phyloP scores from a whole-genome alignment of 1,140 invertebrate species.

The Drosophila ironensis region DNA sequence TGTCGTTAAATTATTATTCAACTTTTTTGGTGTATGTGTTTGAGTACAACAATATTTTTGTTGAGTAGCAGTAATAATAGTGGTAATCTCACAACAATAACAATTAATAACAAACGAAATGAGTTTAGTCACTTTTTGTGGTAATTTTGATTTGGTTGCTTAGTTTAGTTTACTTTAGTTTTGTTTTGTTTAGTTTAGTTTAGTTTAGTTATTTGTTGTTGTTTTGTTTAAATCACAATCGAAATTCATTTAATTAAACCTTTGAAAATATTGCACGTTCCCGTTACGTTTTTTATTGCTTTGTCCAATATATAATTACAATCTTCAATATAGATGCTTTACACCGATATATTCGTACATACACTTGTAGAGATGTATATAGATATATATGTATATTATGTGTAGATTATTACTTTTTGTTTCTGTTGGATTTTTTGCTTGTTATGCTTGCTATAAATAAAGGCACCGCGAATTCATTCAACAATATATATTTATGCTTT shows the following conservation, averaged over 20 bases:
- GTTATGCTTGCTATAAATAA: conserved; percentile 79
- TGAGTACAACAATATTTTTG: conserved; percentile 14
- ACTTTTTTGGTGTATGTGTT: conserved; percentile 4
- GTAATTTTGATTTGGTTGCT: conserved; percentile 46
- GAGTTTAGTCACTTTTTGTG: conserved; percentile 20
- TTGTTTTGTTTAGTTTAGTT: conserved; percentile 33
- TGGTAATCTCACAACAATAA: conserved; percentile 51
- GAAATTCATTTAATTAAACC: conserved; percentile 67
- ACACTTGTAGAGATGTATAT: conserved; percentile 44
- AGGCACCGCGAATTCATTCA: conserved; percentile 81
- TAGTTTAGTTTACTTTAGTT: conserved; percentile 40
- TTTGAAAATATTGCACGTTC: conserved; percentile 76
- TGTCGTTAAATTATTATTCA: not conserved
- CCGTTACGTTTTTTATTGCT: conserved; percentile 55
- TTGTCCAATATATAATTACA: conserved; percentile 30
- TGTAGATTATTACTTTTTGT: conserved; percentile 47
- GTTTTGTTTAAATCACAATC: conserved; percentile 37
- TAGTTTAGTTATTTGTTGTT: conserved; percentile 42
- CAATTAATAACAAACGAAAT: conserved; percentile 35
- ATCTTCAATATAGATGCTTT: conserved; percentile 25
- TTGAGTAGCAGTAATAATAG: conserved; percentile 33
- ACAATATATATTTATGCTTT: conserved; percentile 62
- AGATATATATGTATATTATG: conserved; percentile 44
- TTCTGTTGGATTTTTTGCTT: conserved; percentile 35
- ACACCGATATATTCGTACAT: conserved; percentile 31